A percentile compares a stretch with the other conserved stretches of the same genome.
phyloP scores from a whole-genome alignment of 1,140 invertebrate genomes.

The Phymorhynchus buccinoides region DNA sequence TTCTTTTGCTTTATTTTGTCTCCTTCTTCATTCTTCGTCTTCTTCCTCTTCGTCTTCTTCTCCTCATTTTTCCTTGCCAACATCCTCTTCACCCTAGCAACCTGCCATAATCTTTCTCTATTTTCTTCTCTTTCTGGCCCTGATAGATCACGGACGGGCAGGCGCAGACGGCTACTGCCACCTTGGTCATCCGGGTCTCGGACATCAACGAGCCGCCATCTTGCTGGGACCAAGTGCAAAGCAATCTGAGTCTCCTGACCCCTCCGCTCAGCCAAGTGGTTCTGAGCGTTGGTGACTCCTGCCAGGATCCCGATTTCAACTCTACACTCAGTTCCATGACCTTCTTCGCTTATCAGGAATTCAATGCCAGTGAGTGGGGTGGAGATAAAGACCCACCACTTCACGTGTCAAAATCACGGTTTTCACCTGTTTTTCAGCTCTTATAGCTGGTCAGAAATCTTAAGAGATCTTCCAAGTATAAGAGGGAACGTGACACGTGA shows the following conservation, averaged over 20 bases:
- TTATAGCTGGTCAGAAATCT: no score
- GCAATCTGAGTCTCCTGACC: not conserved
- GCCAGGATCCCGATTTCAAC: not conserved
- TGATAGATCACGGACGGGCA: not conserved
- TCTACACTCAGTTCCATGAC: not conserved
- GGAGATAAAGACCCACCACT: not conserved
- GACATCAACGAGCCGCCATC: slow-evolving; percentile 26
- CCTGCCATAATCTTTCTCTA: not conserved
- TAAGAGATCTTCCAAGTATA: no score
- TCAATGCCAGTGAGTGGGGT: not conserved
- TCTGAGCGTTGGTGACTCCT: not conserved
- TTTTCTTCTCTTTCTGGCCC: not conserved
- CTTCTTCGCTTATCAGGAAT: not conserved
- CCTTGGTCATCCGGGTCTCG: not conserved
- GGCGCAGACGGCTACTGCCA: not conserved
- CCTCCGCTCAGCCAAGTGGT: not conserved
- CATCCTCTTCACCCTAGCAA: not conserved
- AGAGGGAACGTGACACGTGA: no score
- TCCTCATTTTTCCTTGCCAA: not conserved
- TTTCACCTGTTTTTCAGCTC: no score
- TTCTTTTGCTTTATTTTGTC: not conserved
- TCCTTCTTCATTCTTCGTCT: not conserved
- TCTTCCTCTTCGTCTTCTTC: not conserved
- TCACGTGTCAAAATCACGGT: no score
- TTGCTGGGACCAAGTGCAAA: not conserved